phyloP scores from a whole-genome alignment of 1,140 invertebrate genomes.

The Euura saliciscinereae region DNA sequence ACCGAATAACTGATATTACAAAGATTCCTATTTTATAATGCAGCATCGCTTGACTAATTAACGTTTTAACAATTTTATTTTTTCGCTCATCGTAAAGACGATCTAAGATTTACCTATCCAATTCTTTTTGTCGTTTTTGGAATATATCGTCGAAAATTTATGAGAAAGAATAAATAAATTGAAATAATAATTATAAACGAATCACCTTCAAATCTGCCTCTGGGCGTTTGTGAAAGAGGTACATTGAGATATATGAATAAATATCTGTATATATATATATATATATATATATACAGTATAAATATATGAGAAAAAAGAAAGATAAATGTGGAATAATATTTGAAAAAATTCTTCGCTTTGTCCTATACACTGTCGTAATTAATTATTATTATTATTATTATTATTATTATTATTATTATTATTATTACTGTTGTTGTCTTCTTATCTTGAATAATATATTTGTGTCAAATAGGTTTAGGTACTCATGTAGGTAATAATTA shows the following conservation, averaged over 20 bases:
- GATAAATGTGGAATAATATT: slow-evolving; percentile 5
- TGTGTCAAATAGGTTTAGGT: slow-evolving; percentile 32
- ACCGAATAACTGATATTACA: not conserved
- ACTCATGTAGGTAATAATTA: not conserved
- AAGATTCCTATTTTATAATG: slow-evolving; percentile 3
- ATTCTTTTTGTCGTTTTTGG: too few relatives aligned
- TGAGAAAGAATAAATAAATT: too few relatives aligned
- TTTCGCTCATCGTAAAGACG: too few relatives aligned
- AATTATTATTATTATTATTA: slow-evolving; percentile 7
- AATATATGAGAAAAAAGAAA: slow-evolving; percentile 11
- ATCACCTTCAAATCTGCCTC: not conserved
- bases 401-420: slow-evolving; percentile 25
- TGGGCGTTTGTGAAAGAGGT: slow-evolving; percentile 15
- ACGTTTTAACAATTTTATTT: too few relatives aligned
- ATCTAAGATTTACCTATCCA: too few relatives aligned
- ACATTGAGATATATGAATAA: slow-evolving; percentile 14
- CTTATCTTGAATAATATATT: slow-evolving; percentile 37
- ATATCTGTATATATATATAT: slow-evolving; percentile 22
- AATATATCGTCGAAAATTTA: too few relatives aligned
- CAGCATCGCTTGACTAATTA: not conserved
- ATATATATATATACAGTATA: slow-evolving; percentile 13
- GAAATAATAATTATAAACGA: too few relatives aligned
- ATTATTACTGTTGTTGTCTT: slow-evolving; percentile 41
- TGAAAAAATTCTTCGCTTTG: not conserved
- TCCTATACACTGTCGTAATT: not conserved